These are phyloP conservation scores for Phaethon lepturus DNA, from an alignment of 2,113 vertebrate species.

Conservation along the genomic window DNA sequence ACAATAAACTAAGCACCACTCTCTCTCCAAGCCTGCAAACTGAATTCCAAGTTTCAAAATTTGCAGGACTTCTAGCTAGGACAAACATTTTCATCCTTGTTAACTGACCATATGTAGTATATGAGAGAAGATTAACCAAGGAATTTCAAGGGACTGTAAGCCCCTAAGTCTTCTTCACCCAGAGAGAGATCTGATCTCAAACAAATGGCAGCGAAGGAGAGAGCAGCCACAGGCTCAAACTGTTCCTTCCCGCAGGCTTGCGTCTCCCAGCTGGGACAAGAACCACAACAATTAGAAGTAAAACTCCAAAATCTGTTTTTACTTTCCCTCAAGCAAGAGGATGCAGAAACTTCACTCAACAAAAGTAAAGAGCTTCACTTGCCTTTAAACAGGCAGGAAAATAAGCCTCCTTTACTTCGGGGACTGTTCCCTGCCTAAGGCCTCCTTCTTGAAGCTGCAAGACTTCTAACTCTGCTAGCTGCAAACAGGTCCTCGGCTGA, in stretches of 20 bases:
- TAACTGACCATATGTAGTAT: accelerated
- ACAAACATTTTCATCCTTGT: background rate
- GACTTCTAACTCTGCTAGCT: background rate
- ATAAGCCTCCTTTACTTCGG: background rate
- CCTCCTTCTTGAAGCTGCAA: background rate
- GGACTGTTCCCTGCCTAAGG: background rate
- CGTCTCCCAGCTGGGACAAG: background rate
- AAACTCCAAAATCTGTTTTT: background rate
- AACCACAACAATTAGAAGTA: background rate
- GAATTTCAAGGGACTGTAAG: background rate
- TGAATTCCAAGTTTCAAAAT: background rate
- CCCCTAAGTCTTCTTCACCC: background rate
- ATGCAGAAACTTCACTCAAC: background rate
- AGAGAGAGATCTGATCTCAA: background rate
- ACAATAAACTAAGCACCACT: background rate
- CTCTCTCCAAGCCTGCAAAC: background rate
- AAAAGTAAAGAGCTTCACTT: background rate
- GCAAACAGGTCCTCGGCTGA: background rate
- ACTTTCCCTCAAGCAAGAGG: background rate
- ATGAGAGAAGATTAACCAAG: background rate
- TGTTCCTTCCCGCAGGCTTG: background rate
- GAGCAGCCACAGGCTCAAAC: accelerated
- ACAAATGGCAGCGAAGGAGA: background rate
- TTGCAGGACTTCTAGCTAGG: background rate
- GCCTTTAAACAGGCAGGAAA: background rate